These are phyloP conservation scores for Pan troglodytes DNA, from an alignment of 2,113 vertebrate genomes.

Conservation along the genomic window NHGRI_mPanTro3-v2.1_pri NC_072421.2:137597501-137598000, in stretches of 20 bases:
- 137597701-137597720: neutral
- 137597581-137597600: neutral
- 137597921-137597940: neutral
- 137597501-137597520: neutral
- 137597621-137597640: neutral
- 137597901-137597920: neutral
- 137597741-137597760: neutral
- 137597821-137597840: neutral
- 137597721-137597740: neutral
- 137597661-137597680: neutral
- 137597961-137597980: neutral
- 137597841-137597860: neutral
- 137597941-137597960: neutral
- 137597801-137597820: neutral
- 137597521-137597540: neutral
- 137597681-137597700: neutral
- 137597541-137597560: neutral
- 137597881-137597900: neutral
- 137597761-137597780: neutral
- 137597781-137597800: neutral
- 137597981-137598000: neutral
- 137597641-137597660: neutral
- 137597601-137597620: neutral
- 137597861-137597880: neutral
- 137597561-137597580: neutral